phyloP scores from a whole-genome alignment of 2,113 vertebrate species.

The Malurus melanocephalus region DNA sequence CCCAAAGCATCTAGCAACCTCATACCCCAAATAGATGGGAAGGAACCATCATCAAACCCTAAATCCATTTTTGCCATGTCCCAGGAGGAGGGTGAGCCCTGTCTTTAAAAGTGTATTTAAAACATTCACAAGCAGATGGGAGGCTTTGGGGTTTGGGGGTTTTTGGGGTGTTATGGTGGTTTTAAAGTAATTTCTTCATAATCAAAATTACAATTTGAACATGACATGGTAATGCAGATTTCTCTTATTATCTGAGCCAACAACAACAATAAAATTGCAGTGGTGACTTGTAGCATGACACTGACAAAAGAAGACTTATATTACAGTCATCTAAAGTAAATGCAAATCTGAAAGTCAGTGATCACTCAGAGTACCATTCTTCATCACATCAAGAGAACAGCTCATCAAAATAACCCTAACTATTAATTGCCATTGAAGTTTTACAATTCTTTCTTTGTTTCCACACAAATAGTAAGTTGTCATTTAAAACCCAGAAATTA shows the following conservation, averaged over 20 bases:
- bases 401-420: not conserved
- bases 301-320: not conserved
- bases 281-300: not conserved
- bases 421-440: not conserved
- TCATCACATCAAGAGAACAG: not conserved
- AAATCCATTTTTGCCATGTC: not conserved
- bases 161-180: not conserved
- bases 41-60: not conserved
- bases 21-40: not conserved
- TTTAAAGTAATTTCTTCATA: not conserved
- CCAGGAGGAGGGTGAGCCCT: not conserved
- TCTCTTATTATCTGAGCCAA: not conserved
- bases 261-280: not conserved
- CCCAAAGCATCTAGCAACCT: not conserved
- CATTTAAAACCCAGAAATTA: not conserved
- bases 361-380: not conserved
- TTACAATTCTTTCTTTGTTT: not conserved
- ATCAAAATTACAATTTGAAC: not conserved
- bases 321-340: not conserved
- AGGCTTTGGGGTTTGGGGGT: fast-evolving
- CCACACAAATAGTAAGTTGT: not conserved
- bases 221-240: not conserved
- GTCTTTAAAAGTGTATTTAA: not conserved
- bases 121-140: not conserved
- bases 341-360: not conserved